Percentiles rank a stretch among this genome's conserved stretches.
phyloP scores from a whole-genome alignment of 2,797 vertebrate species.

The Pseudochirops corinnae region DNA sequence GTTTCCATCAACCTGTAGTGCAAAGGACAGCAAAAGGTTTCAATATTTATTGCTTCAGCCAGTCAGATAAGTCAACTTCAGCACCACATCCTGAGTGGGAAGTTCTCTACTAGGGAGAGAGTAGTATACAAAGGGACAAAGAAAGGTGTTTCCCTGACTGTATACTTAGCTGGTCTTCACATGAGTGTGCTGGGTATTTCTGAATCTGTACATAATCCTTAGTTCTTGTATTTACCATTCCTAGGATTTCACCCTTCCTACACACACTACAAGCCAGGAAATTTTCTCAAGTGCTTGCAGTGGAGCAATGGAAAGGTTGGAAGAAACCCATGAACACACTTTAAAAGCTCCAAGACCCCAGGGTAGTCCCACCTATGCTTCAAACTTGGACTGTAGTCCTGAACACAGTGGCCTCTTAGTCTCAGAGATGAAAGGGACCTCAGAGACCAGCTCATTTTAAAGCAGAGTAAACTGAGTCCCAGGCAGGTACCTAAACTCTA shows the following conservation, averaged over 20 bases:
- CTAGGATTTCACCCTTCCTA: neutral
- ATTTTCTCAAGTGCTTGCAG: neutral
- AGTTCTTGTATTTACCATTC: neutral
- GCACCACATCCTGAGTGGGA: neutral
- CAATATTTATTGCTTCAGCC: neutral
- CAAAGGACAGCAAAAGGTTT: slow-evolving; percentile 60
- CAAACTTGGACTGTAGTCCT: neutral
- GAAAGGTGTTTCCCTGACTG: neutral
- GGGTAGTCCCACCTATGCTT: neutral
- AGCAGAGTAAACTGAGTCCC: neutral
- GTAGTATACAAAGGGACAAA: neutral
- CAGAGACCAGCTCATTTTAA: neutral
- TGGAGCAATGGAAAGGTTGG: neutral
- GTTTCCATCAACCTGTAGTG: slow-evolving; percentile 95
- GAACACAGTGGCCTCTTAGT: neutral
- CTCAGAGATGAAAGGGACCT: neutral
- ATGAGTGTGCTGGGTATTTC: neutral
- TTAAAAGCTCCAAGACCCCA: neutral
- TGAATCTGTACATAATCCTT: neutral
- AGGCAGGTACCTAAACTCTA: neutral
- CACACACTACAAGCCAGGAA: neutral
- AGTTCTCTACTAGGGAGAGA: slow-evolving; percentile 21
- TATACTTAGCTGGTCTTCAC: neutral
- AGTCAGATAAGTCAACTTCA: neutral
- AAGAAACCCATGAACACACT: neutral